Evolutionary conservation across 1,140 invertebrate species (phyloP).

Genomic region (Tachypleus tridentatus): DNA sequence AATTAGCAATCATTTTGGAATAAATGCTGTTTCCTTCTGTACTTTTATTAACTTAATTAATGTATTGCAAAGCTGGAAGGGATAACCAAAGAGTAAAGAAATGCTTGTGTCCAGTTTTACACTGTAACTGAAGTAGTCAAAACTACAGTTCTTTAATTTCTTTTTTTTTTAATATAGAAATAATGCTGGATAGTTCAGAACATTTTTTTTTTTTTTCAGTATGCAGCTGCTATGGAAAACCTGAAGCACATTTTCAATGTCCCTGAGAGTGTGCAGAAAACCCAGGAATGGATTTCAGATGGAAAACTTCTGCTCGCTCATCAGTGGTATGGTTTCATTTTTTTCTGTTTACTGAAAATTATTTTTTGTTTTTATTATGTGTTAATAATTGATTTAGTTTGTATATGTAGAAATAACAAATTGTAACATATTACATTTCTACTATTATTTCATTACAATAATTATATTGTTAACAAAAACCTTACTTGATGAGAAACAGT

Average conservation of each 20-base stretch:
- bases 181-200: conserved; percentile 3
- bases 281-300: conserved; percentile 84
- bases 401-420: too few species aligned
- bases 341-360: conserved; percentile 2
- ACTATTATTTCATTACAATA: background rate
- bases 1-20: too few species aligned
- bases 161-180: conserved; percentile 5
- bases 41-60: too few species aligned
- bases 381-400: too few species aligned
- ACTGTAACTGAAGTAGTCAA: too few species aligned
- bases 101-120: too few species aligned
- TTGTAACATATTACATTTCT: too few species aligned
- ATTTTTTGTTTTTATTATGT: background rate
- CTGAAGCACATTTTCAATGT: conserved; percentile 97
- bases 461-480: background rate
- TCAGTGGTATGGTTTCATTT: conserved; percentile 39
- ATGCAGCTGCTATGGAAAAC: conserved; percentile 95
- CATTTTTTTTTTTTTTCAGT: conserved; percentile 50
- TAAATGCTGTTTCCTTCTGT: too few species aligned
- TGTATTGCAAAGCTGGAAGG: too few species aligned
- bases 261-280: conserved; percentile 89
- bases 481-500: too few species aligned
- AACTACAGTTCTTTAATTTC: conserved; percentile 5
- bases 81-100: too few species aligned
- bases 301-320: conserved; percentile 90